phyloP scores from a whole-genome alignment of 2,888 invertebrate species.

The Agonopterix arenella region DNA sequence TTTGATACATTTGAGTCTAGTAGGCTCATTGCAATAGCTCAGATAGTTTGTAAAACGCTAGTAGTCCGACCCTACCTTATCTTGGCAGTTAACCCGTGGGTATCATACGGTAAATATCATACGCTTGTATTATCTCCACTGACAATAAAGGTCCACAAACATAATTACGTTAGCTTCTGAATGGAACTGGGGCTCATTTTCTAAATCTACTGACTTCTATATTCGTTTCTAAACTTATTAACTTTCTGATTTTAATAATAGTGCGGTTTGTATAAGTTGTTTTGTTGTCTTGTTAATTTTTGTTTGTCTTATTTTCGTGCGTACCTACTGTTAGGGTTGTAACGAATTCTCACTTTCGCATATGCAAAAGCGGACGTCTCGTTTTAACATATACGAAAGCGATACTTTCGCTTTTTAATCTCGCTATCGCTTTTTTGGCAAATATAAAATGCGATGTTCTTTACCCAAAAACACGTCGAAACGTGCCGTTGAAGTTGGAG shows the following conservation, averaged over 20 bases:
- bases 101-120: constrained; percentile 39
- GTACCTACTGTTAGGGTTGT: constrained; percentile 4
- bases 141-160: constrained; percentile 31
- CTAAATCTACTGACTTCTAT: neutral
- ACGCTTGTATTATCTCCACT: constrained; percentile 27
- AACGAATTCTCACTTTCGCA: constrained; percentile 4
- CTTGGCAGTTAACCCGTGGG: constrained; percentile 28
- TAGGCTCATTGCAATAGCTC: no score
- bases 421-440: neutral
- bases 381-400: constrained; percentile 2
- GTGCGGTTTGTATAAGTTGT: no score
- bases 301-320: no score
- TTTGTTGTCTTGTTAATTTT: no score
- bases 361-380: neutral
- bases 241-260: no score
- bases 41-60: neutral
- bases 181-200: neutral
- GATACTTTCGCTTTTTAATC: neutral
- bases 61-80: neutral
- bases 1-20: no score
- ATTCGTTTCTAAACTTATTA: no score
- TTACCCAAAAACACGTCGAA: neutral
- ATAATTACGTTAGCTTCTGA: constrained; percentile 22
- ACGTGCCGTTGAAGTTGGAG: neutral
- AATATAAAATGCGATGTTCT: neutral